Conservation (phyloP, 2,797 vertebrate species). For the Sebastes matsubarae region DNA sequence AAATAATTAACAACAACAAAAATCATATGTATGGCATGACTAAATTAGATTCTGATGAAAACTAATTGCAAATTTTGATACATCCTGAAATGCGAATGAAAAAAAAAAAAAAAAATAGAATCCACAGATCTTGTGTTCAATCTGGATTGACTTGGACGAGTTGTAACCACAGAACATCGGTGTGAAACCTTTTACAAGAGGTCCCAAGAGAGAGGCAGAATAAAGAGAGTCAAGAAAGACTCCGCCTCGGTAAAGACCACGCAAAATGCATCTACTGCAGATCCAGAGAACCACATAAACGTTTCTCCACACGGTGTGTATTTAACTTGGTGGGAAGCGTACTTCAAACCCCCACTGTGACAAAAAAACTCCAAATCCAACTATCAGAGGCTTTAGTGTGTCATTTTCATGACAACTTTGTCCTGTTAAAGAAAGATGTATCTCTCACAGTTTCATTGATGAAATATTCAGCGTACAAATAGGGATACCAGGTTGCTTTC, state of each 20-base stretch:
- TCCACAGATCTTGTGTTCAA: not conserved
- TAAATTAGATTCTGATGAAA: not conserved
- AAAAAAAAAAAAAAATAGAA: not conserved
- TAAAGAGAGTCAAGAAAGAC: not conserved
- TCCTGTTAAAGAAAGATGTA: not conserved
- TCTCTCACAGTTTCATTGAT: constrained; percentile 6
- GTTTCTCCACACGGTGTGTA: not conserved
- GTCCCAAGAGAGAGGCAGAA: not conserved
- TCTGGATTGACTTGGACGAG: not conserved
- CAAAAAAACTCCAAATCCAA: not conserved
- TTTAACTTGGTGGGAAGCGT: not conserved
- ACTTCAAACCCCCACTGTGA: not conserved
- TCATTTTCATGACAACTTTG: not conserved
- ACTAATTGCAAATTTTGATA: not conserved
- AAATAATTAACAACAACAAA: not conserved
- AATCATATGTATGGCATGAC: not conserved
- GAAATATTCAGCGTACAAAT: constrained; percentile 43
- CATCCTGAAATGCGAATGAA: fast-evolving
- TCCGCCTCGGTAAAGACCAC: not conserved
- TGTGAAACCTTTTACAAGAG: not conserved
- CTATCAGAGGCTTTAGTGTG: not conserved
- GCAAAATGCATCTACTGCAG: not conserved
- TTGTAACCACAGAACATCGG: not conserved
- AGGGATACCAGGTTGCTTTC: not conserved
- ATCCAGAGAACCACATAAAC: not conserved